A percentile compares a stretch with the other conserved stretches of the same genome.
Conservation (phyloP, 2,113 vertebrate genomes). For the Bufo gargarizans region DNA sequence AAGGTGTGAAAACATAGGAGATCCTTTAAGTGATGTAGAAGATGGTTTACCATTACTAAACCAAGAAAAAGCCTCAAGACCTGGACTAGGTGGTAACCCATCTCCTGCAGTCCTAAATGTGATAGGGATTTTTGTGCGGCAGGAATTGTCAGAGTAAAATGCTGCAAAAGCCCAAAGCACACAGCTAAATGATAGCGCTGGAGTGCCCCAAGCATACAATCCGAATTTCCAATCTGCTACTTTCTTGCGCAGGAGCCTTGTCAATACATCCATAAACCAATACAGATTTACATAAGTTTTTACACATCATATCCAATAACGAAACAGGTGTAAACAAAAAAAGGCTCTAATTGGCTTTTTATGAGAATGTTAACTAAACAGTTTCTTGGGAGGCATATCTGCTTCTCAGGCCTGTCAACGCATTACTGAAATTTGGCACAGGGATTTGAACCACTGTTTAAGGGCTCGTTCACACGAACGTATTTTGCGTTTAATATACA, state of each 20-base stretch:
- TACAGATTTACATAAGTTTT: neutral
- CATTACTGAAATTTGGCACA: neutral
- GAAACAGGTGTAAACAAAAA: neutral
- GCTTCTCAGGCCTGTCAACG: neutral
- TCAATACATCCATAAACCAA: neutral
- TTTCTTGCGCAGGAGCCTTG: neutral
- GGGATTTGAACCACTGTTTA: no score
- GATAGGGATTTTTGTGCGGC: neutral
- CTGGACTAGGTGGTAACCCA: constrained; percentile 22
- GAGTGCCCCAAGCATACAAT: neutral
- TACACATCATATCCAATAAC: neutral
- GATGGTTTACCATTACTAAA: constrained; percentile 34
- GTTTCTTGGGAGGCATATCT: neutral
- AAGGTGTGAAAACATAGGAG: constrained; percentile 39
- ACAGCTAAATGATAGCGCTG: neutral
- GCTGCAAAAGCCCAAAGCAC: constrained; percentile 32
- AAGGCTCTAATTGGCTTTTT: no score
- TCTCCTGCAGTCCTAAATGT: neutral
- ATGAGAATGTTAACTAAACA: neutral
- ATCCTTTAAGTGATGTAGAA: constrained; percentile 40
- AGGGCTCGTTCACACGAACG: no score
- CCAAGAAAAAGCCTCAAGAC: neutral
- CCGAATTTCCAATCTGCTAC: neutral
- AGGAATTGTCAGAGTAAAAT: neutral
- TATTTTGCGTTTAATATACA: no score